Evolutionary conservation across 2,797 vertebrate genomes (phyloP).

Genomic region (Liparis tanakae): DNA sequence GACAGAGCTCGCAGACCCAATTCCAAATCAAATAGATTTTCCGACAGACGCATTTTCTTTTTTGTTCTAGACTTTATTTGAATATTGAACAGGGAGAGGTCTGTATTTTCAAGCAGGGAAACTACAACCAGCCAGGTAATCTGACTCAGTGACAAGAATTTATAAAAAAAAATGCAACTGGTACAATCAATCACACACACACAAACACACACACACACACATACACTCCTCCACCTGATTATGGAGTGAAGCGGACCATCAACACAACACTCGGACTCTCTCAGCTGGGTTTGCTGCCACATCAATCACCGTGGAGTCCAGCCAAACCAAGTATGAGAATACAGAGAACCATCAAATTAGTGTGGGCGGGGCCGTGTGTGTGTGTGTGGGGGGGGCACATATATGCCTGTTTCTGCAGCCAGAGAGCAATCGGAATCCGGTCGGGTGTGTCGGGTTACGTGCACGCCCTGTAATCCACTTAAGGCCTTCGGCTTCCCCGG

Average conservation of each 20-base stretch:
- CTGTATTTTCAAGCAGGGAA: constrained; percentile 49
- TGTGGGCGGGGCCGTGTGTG: too few relatives aligned
- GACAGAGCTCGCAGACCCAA: constrained; percentile 45
- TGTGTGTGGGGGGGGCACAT: constrained; percentile 46
- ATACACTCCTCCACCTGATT: constrained; percentile 73
- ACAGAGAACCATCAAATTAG: constrained; percentile 72
- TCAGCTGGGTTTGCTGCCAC: constrained; percentile 72
- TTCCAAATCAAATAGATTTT: constrained; percentile 57
- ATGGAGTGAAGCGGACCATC: constrained; percentile 85
- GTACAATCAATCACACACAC: constrained; percentile 66
- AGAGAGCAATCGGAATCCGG: constrained; percentile 52
- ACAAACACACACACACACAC: constrained; percentile 39
- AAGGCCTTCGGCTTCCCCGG: constrained; percentile 71
- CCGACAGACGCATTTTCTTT: constrained; percentile 8
- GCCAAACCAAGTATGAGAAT: constrained; percentile 77
- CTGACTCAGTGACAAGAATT: constrained; percentile 69
- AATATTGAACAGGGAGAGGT: constrained; percentile 62
- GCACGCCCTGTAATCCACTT: constrained; percentile 61
- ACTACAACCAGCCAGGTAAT: constrained; percentile 73
- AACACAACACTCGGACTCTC: constrained; percentile 70
- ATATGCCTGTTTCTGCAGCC: constrained; percentile 49
- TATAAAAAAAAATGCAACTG: constrained; percentile 33
- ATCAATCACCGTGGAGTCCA: constrained; percentile 74
- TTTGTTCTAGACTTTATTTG: constrained; percentile 38
- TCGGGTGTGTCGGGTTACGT: constrained; percentile 62